Evolutionary conservation across 2,797 vertebrate species (phyloP), one percentile per base, ranked within the genome.

Genomic region (Gouania willdenowi): DNA sequence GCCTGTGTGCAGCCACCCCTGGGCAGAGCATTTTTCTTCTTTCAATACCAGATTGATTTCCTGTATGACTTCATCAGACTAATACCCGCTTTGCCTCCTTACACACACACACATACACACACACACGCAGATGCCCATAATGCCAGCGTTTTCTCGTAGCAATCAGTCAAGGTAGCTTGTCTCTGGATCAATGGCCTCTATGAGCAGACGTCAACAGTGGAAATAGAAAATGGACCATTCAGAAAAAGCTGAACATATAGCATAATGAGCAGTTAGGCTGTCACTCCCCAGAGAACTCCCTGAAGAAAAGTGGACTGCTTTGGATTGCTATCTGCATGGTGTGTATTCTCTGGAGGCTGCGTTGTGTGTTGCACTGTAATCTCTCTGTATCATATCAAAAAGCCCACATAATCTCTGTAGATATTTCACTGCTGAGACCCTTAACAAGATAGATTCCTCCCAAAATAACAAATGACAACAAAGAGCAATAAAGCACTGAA

Each of bases 41-140:
- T 91, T 92, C 88, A 90, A 91, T 94, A 92, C 82, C 66, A 83
- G 85, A 97, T 93, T 92, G 94, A 98, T 96, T 94, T 95, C 88
- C 92, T 92, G 88, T 90, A 88, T 92, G 92, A 92, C 92, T 92
- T 93, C 93, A 95, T 94, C 93, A 93, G 83, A 88, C 87, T 93
- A 91, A 92, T 91, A 94, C 91, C 88, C 85, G 89, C 81, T 87
- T 80, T 88, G 80, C 87, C 87, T 87, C 87, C 81, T 83, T 81
- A 85, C 84, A 75, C 79, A 85, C 87, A 81, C 86, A 69, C 82
- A 77, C 85, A 44, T 58, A 73, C 71, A 70, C 82, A 63, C 20
- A 16, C 32, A 3, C 17, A 56, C 54, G 55, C 8, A 60, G 41
- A 77, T 71, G 65, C 69, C 69, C 90, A 88, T 90, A 89, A 92